These are phyloP conservation scores for Pimephales promelas DNA, from an alignment of 2,113 vertebrate genomes.

Conservation along the genomic window DNA sequence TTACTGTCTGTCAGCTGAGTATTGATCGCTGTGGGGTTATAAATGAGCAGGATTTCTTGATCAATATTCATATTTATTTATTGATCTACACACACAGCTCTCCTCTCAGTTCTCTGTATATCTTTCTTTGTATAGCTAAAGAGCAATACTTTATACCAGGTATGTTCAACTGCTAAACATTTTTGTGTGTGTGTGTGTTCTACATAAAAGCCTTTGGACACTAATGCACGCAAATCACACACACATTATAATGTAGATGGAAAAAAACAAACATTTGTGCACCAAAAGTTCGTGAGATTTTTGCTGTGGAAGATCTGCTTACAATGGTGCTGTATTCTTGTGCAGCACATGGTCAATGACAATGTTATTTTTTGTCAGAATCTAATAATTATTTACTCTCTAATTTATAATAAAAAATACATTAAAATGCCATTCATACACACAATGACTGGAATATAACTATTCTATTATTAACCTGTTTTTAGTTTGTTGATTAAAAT, in stretches of 20 bases:
- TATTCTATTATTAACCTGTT: neutral
- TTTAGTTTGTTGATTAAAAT: neutral
- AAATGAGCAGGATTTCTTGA: constrained; percentile 33
- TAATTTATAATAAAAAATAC: neutral
- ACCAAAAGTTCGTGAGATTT: neutral
- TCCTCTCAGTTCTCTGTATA: constrained; percentile 65
- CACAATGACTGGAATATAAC: neutral
- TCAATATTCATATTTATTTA: constrained; percentile 39
- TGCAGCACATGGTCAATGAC: neutral
- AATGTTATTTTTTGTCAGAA: neutral
- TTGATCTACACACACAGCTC: constrained; percentile 62
- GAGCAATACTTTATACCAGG: constrained; percentile 99
- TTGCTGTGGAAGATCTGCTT: neutral
- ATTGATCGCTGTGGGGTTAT: constrained; percentile 12
- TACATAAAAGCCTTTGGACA: constrained; percentile 44
- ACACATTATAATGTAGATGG: neutral
- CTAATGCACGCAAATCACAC: constrained; percentile 15
- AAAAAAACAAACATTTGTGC: neutral
- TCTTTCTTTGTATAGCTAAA: constrained; percentile 87
- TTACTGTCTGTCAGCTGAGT: constrained; percentile 5
- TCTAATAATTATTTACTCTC: too few species aligned
- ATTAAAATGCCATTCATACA: neutral
- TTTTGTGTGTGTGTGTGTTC: constrained; percentile 53
- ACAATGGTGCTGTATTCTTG: neutral
- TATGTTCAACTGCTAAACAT: constrained; percentile 79